Base-by-base conservation (phyloP, 2,113 vertebrate genomes). In the Seriola dumerili region DNA sequence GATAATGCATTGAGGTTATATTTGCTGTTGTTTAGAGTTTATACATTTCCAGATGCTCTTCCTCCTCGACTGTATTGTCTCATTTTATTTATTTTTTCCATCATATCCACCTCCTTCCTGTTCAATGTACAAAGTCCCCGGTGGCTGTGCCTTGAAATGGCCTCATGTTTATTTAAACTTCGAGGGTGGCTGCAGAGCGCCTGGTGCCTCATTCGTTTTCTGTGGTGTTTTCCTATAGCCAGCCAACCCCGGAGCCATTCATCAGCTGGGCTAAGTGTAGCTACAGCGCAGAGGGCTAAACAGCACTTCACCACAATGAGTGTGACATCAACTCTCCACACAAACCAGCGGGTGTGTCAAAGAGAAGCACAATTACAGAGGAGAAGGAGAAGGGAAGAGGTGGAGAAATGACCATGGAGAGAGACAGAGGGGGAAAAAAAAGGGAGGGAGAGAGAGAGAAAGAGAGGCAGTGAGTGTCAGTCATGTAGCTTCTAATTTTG, bases 311-410 rank as follows among this genome's bases (percentile, higher is more conserved):
- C 88, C 92, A 90, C 92, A 88, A 88, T 66, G 83, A 86, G 78
- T 75, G 80, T 83, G 88, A 87, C 89, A 87, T 88, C 82, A 85
- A 38, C 86, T 79, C 81, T 75, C 83, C 82, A 72, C 89, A 76
- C 88, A 89, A 94, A 94, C 90, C 93, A 91, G 89, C 69, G 93
- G 92, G 93, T 83, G 94, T 91, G 90, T 94, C 93, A 94, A 91
- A 93, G 89, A 84, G 76, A 84, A 9, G 76, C 85, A 65, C 91
- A 94, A 95, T 95, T 94, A 94, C 81, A 95, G 93, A 91, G 83
- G 44, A 78, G 73, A 34, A 32, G 57, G 32, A 52, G 65, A 77
- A 68, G 79, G 72, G 72, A 82, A 75, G 62, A 90, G 72, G 81
- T 78, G 78, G 80, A 85, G 77, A 81, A 82, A 83, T 83, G 61